Percentiles rank a stretch among this genome's conserved stretches.
Conservation (phyloP, 2,888 invertebrate species). For the Protodeltote pygarga region DNA sequence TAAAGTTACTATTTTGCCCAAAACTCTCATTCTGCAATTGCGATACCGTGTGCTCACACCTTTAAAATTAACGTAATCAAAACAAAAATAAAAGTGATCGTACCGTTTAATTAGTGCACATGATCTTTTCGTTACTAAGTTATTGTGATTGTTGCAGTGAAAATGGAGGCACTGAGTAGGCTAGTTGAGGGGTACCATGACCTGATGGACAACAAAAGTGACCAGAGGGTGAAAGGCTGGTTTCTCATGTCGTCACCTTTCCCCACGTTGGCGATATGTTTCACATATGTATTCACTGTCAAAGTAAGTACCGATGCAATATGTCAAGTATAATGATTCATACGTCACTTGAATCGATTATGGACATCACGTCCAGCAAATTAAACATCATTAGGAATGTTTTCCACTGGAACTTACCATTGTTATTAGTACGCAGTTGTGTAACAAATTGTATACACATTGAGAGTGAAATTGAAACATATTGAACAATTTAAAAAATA, state of each 20-base stretch:
- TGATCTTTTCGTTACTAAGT: conserved; percentile 17
- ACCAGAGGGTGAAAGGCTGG: conserved; percentile 93
- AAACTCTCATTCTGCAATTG: conserved; percentile 53
- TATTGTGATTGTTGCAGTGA: conserved; percentile 73
- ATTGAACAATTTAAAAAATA: not conserved
- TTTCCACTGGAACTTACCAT: conserved; percentile 55
- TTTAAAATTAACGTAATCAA: conserved; percentile 27
- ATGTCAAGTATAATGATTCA: conserved; percentile 16
- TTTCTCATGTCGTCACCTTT: conserved; percentile 93
- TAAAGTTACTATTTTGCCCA: conserved; percentile 41
- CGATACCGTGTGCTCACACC: conserved; percentile 44
- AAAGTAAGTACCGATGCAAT: conserved; percentile 81
- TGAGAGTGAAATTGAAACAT: conserved; percentile 24
- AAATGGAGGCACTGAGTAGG: conserved; percentile 88
- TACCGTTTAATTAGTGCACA: conserved; percentile 11
- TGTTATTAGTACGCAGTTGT: conserved; percentile 28
- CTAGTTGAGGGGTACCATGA: conserved; percentile 90
- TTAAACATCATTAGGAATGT: conserved; percentile 53
- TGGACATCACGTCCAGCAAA: conserved; percentile 47
- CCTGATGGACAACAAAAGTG: conserved; percentile 94
- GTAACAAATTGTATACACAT: conserved; percentile 28
- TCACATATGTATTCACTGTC: conserved; percentile 91
- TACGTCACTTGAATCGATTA: conserved; percentile 44
- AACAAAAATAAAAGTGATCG: conserved; percentile 30
- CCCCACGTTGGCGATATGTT: conserved; percentile 91